Base-by-base conservation (phyloP, 2,888 invertebrate genomes). In the Theretra japonica region DNA sequence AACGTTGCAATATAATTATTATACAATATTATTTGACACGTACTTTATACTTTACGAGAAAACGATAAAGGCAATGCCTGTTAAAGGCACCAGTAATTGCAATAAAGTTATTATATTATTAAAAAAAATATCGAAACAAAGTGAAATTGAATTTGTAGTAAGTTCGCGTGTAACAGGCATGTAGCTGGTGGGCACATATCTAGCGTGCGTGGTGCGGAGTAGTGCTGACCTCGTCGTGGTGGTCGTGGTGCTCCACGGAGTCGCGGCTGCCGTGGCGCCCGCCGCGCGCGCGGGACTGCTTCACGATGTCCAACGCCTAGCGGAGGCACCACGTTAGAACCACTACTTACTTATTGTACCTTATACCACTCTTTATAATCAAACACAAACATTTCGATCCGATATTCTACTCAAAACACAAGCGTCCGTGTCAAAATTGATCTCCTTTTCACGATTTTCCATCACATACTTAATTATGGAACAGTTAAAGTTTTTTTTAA, bases 291-390 rank as follows among this genome's bases (percentile, higher is more conserved):
- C 98, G 98, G 73, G 98, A 97, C 95, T 98, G 98, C 94, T 98
- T 98, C 87, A 98, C 98, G 88, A 98, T 96, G 95, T 98, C 98
- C 95, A 98, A 95, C 77, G 98, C 98, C 97, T 98, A 93, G 74
- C 76, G 33, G 8, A 6, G n/a, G n/a, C 21, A 62, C 48, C 28
- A 8, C 2, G 21, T 53, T 60, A 60, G 1, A 28, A 50, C 17
- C 53, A 53, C n/a, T n/a, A 53, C 53, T 53, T n/a, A 19, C 15
- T 19, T 17, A 15, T 8, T 19, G 1, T 8, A 17, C 1, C 4
- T 19, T 50, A 50, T n/a, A 53, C 53, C 7, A 17, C 17, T 53
- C 53, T n/a, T n/a, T n/a, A n/a, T n/a, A n/a, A n/a, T n/a, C n/a
- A n/a, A n/a, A n/a, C n/a, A n/a, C n/a, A n/a, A n/a, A n/a, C n/a